Evolutionary conservation across 2,888 invertebrate species (phyloP), one percentile per base, ranked within the genome.

Genomic region (Rhagium mordax): DNA sequence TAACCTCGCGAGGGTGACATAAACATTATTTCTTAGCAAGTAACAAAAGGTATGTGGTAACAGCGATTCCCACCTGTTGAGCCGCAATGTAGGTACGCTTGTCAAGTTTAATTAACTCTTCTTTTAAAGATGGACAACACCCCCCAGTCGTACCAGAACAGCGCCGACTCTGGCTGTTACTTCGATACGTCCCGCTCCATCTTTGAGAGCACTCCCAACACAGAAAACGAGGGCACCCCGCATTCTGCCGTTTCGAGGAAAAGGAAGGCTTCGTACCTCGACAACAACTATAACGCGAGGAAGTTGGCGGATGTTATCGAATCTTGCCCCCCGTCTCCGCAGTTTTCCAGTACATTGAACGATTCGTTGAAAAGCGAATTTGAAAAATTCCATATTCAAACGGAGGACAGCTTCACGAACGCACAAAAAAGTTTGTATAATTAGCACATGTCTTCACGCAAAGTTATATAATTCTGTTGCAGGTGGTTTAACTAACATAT

Each of bases 281-380:
- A 72, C 33, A 74, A n/a, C n/a, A n/a, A 74, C 69, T 72, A 66
- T 21, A 64, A 49, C 15, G 66, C 61, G 10, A 75, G 76, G 62
- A 79, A 77, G 41, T 70, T 79, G 64, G 71, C 76, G 41, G 79
- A 81, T 61, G 74, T 76, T n/a, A 67, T 82, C 15, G 81, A 81
- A 48, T 74, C 79, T 5, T 79, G 74, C 48, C 76, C 81, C 6
- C 70, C 79, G 3, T 75, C 79, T 13, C 81, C 81, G 8, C 76
- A 80, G 75, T 81, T 82, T 76, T 85, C 84, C 1, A 86, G 86
- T 74, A 85, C 86, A 0, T 75, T 85, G 20, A 86, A 86, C 72
- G 86, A 85, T 67, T 85, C 85, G 13, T 79, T 86, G 41, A 79
- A 84, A 29, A 77, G 79, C 27, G 79, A 83, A 59, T 77, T 87